Evolutionary conservation across 2,888 invertebrate genomes (phyloP).

Genomic region (Tridacna gigas): DNA sequence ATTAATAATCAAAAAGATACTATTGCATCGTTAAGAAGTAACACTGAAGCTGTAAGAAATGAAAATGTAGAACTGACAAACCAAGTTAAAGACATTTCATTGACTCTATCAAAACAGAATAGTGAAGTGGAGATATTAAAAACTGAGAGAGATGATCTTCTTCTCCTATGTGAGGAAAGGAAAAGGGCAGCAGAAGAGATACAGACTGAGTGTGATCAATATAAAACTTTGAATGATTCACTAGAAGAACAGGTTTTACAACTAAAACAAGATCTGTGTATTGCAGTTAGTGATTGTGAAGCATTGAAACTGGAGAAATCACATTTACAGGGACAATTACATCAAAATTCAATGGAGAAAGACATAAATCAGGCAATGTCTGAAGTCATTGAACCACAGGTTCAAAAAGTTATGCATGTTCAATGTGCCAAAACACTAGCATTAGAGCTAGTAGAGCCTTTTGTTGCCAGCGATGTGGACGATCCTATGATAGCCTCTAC

Average conservation of each 20-base stretch:
- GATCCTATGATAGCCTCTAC: background rate
- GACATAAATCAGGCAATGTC: background rate
- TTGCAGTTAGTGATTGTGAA: slow-evolving; percentile 11
- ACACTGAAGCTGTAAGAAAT: slow-evolving; percentile 51
- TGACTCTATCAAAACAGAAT: slow-evolving; percentile 30
- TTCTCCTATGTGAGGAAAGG: slow-evolving; percentile 16
- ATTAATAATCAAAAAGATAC: slow-evolving; percentile 70
- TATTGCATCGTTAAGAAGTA: slow-evolving; percentile 62
- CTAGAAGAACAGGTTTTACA: slow-evolving; percentile 26
- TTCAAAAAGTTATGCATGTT: slow-evolving; percentile 1
- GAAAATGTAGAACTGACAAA: slow-evolving; percentile 65
- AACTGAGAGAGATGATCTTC: slow-evolving; percentile 28
- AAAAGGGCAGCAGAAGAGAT: slow-evolving; percentile 3
- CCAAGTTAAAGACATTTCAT: slow-evolving; percentile 42
- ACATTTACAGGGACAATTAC: background rate
- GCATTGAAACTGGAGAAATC: slow-evolving; percentile 23
- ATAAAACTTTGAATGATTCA: slow-evolving; percentile 1
- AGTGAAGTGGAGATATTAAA: slow-evolving; percentile 36
- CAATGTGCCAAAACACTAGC: background rate
- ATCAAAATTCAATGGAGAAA: background rate
- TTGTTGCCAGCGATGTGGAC: background rate
- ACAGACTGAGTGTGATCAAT: slow-evolving; percentile 23
- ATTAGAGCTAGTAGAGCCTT: background rate
- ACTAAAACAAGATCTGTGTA: slow-evolving; percentile 23
- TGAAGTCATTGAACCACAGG: slow-evolving; percentile 19